Evolutionary conservation across 2,113 vertebrate species (phyloP), one percentile per base, ranked within the genome.

Genomic region (Mus spicilegus): DNA sequence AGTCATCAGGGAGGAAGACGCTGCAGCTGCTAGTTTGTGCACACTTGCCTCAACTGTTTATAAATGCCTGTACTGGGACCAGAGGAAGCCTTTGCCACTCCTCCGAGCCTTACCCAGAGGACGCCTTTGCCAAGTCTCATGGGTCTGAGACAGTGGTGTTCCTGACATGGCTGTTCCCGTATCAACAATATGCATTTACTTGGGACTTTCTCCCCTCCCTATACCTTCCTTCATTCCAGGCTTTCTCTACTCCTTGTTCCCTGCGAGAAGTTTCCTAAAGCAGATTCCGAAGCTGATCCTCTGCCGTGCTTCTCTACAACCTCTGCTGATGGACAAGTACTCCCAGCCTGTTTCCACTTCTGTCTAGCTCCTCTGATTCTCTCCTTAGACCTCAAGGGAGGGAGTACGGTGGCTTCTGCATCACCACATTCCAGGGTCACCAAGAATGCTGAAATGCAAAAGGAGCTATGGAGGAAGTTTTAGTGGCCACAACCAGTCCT

Each of bases 241-340:
- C n/a, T 46, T 28, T 84, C n/a, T 84, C n/a, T 42, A 30, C 12
- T 63, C 24, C n/a, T 13, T 3, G 16, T 1, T 19, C 39, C 14
- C 26, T 87, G 28, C 2, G n/a, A 46, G 13, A 82, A 72, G 49
- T 73, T 30, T 90, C 3, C 49, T 33, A 49, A 22, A 7, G 20
- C 61, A 67, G 16, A 33, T 67, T 49, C 56, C 11, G 24, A 24
- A n/a, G 14, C 24, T 17, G 10, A 54, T 22, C 12, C 19, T n/a
- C 54, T 33, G 6, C 65, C 46, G 30, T 9, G 30, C 61, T 36
- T 36, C 65, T 70, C 84, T 7, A 69, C 5, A 49, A 16, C 65
- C 46, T 54, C 12, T 2, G 10, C 12, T 6, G 17, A 39, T 14
- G 8, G 63, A n/a, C 36, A 10, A 1, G 17, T 1, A 0, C 14